Evolutionary conservation across 2,888 invertebrate species (phyloP), one percentile per base, ranked within the genome.

Genomic region (Portevinia maculata): DNA sequence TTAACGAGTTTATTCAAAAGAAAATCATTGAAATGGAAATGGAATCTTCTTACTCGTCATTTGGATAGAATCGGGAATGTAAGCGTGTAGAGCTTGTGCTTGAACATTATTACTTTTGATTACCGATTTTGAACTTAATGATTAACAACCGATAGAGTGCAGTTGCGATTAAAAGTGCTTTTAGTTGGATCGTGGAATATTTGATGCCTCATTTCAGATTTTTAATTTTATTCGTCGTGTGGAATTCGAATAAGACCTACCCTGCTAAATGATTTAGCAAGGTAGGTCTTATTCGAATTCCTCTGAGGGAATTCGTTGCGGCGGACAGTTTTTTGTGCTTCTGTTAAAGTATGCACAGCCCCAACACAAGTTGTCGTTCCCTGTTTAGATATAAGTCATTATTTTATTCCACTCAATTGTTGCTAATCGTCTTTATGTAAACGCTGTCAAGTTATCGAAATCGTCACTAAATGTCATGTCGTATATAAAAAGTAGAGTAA

Each of bases 11-110:
- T 57, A 59, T 69, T 67, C 69, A 32, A 55, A 69, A 39, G 69
- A 55, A 69, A 69, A 39, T 59, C n/a, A 70, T 28, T 59, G 50
- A 70, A 50, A 39, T 59, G 59, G 39, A 70, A 57, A 67, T 53
- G 21, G 30, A 44, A 67, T 59, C 48, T 57, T 57, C 48, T 59
- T 39, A 32, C 32, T 24, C 30, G 9, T 41, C 3, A 41, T 1
- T 19, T 24, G 19, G 24, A 15, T 9, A 1, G 21, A 9, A 6
- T 50, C 15, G 28, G 8, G 17, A 19, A 32, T n/a, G 32, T 34
- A 17, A 24, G n/a, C 15, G 24, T 32, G 2, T 24, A 24, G 24
- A 5, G 24, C 24, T 24, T 24, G 24, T 5, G 5, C 24, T 24
- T 2, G 5, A 3, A 24, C 24, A 24, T 3, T 8, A 32, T 15